Evolutionary conservation across 2,797 vertebrate species (phyloP), one percentile per base, ranked within the genome.

Genomic region (Sebastolobus altivelis): DNA sequence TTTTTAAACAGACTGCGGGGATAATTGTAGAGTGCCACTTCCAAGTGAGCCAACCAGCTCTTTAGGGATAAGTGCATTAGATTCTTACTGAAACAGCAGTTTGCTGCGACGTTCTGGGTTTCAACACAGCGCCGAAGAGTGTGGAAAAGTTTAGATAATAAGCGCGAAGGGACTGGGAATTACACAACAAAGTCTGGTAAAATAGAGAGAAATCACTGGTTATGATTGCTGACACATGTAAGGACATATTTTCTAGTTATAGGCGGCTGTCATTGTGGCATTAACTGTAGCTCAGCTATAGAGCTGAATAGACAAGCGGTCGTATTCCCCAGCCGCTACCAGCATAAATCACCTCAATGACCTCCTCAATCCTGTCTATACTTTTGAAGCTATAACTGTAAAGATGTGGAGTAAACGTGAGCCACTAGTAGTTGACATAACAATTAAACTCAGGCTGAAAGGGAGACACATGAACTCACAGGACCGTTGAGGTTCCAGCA

Each of bases 51-150:
- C 59, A 40, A 40, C 10, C 31, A 3, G 60, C 60, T 69, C 73
- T 81, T 79, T 54, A 5, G 46, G 46, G 71, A 75, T 2, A 38
- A n/a, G 18, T 8, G 54, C 29, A 58, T 65, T 37, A 12, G 29
- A 78, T 75, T 87, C 66, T 61, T 55, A 65, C 75, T 71, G 60
- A 90, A 81, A 55, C 60, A 62, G 86, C 71, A 80, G 29, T 78
- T 86, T 77, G 29, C 43, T 61, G 43, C 25, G 6, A 65, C 37
- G 37, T 12, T 79, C 52, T 10, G 61, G 58, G 27, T 65, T 77
- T 73, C 29, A 40, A 58, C 31, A 27, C 58, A 31, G 65, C 3
- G 22, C 67, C 65, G 67, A 43, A 59, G 43, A 71, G 73, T 52
- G 72, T 55, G 83, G 77, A 86, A 86, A 83, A 75, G 52, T 76